Percentiles rank a stretch among this genome's conserved stretches.
phyloP scores from a whole-genome alignment of 2,113 vertebrate genomes.

The Tiliqua scincoides region DNA sequence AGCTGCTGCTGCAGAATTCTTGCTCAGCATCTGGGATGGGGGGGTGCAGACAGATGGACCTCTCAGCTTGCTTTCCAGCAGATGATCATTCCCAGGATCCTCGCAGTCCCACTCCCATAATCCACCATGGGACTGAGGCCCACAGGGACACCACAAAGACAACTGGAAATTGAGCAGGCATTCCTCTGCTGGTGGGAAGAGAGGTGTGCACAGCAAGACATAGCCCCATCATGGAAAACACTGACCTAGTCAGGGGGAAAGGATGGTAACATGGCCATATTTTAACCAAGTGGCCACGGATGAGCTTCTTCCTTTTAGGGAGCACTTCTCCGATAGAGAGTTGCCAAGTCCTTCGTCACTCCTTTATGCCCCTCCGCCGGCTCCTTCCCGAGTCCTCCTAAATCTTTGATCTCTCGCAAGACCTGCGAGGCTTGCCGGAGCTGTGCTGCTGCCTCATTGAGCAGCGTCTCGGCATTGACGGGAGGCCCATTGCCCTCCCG shows the following conservation, averaged over 20 bases:
- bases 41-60: no score
- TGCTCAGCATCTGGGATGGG: no score
- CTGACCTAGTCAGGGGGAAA: constrained; percentile 51
- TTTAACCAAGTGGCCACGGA: constrained; percentile 43
- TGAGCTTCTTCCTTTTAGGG: constrained; percentile 65
- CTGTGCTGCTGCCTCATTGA: constrained; percentile 88
- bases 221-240: constrained; percentile 41
- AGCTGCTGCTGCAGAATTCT: not conserved
- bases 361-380: constrained; percentile 66
- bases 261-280: constrained; percentile 42
- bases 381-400: constrained; percentile 77
- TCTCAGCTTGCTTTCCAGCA: not conserved
- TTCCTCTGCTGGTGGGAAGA: constrained; percentile 24
- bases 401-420: constrained; percentile 85
- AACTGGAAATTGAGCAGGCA: constrained; percentile 48
- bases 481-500: constrained; percentile 61
- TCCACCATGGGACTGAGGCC: not conserved
- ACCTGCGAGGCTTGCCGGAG: constrained; percentile 87
- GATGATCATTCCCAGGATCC: not conserved
- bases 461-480: constrained; percentile 74
- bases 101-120: not conserved
- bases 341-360: constrained; percentile 84
- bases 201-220: constrained; percentile 47
- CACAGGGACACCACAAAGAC: not conserved
- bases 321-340: constrained; percentile 80